Percentiles rank a stretch among this genome's conserved stretches.
phyloP scores from a whole-genome alignment of 2,888 invertebrate species.

The Mesoligia furuncula region DNA sequence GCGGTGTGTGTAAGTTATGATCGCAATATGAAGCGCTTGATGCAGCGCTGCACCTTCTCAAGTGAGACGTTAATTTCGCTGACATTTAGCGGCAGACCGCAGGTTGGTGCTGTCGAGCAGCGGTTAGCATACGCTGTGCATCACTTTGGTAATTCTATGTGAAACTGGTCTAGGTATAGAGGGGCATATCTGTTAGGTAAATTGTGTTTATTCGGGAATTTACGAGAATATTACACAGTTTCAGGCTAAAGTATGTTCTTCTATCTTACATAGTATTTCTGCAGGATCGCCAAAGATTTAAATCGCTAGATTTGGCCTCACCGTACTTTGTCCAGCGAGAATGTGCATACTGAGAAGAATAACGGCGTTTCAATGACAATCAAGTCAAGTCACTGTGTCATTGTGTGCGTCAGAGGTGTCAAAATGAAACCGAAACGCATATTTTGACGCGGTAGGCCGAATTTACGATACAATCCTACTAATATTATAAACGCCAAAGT shows the following conservation, averaged over 20 bases:
- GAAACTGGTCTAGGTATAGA: constrained; percentile 23
- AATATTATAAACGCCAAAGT: no score
- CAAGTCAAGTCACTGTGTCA: neutral
- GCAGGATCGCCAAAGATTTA: neutral
- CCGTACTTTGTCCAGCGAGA: neutral
- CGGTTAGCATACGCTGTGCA: constrained; percentile 55
- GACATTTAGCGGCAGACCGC: constrained; percentile 68
- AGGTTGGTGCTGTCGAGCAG: constrained; percentile 58
- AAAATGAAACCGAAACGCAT: neutral
- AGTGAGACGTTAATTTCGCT: constrained; percentile 69
- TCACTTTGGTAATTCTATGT: constrained; percentile 51
- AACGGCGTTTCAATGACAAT: neutral
- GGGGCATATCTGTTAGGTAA: constrained; percentile 7
- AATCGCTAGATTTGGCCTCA: neutral
- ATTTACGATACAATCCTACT: neutral
- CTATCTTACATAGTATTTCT: neutral
- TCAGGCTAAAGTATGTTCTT: neutral
- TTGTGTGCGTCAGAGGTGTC: neutral
- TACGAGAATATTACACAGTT: neutral
- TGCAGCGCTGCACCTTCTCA: constrained; percentile 56
- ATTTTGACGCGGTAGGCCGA: neutral
- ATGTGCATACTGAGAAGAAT: neutral
- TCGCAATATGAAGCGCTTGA: constrained; percentile 56
- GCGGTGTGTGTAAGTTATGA: constrained; percentile 34
- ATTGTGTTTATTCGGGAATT: constrained; percentile 22